phyloP scores from a whole-genome alignment of 2,888 invertebrate species.

The Xestia sexstrigata region DNA sequence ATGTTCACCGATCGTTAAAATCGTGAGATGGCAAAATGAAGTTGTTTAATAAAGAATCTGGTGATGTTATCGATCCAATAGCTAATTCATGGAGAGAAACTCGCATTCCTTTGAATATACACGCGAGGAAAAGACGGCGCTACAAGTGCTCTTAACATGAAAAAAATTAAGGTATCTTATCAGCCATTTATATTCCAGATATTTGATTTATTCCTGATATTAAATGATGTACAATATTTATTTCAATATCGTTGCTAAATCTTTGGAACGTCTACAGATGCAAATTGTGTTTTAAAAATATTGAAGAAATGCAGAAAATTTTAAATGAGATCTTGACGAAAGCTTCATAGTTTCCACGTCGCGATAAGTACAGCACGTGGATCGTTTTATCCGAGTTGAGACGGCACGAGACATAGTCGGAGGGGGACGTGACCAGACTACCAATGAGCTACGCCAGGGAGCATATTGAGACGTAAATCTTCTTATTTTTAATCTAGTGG shows the following conservation, averaged over 20 bases:
- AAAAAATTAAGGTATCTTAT: conserved; percentile 44
- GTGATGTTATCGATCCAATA: conserved; percentile 48
- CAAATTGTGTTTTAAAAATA: conserved; percentile 18
- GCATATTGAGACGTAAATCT: conserved; percentile 80
- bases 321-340: conserved; percentile 40
- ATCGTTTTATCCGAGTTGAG: conserved; percentile 74
- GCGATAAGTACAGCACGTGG: conserved; percentile 72
- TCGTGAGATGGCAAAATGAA: conserved; percentile 36
- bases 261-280: background rate
- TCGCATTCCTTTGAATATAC: conserved; percentile 49
- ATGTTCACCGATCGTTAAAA: conserved; percentile 40
- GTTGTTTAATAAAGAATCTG: conserved; percentile 39
- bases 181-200: conserved; percentile 37
- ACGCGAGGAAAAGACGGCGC: conserved; percentile 44
- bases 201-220: conserved; percentile 34
- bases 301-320: conserved; percentile 32
- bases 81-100: conserved; percentile 61
- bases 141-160: conserved; percentile 31
- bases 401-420: conserved; percentile 74
- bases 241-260: conserved; percentile 22
- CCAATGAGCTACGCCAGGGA: conserved; percentile 71
- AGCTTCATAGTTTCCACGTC: conserved; percentile 63
- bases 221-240: conserved; percentile 9
- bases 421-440: conserved; percentile 79
- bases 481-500: conserved; percentile 62